Conservation (phyloP, 2,113 vertebrate genomes). For the Ondatra zibethicus region DNA sequence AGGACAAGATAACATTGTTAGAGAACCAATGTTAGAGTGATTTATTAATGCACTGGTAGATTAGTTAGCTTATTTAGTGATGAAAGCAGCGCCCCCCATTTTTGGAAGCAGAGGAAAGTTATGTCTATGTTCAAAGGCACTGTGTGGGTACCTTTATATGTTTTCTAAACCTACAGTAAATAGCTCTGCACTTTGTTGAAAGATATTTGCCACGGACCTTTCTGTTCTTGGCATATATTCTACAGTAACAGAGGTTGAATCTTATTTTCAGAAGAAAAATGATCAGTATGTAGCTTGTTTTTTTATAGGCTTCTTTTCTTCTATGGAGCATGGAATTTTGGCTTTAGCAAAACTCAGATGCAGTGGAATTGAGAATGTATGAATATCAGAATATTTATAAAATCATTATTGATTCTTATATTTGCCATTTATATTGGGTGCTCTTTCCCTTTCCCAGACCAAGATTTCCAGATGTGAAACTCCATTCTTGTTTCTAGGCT, state of each 20-base stretch:
- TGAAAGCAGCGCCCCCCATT: slow-evolving; percentile 5
- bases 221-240: slow-evolving; percentile 59
- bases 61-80: not conserved
- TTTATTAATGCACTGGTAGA: not conserved
- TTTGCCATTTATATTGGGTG: slow-evolving; percentile 39
- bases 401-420: slow-evolving; percentile 21
- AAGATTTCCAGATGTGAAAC: slow-evolving; percentile 66
- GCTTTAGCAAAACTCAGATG: slow-evolving; percentile 48
- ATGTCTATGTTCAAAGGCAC: slow-evolving; percentile 28
- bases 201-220: slow-evolving; percentile 38
- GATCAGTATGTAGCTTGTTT: slow-evolving; percentile 68
- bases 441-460: slow-evolving; percentile 19
- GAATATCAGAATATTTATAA: slow-evolving; percentile 66
- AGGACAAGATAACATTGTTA: not conserved
- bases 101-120: slow-evolving; percentile 40
- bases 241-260: slow-evolving; percentile 42
- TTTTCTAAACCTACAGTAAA: slow-evolving; percentile 28
- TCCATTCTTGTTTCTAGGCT: slow-evolving; percentile 40
- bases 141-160: slow-evolving; percentile 40
- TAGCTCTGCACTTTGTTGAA: slow-evolving; percentile 60
- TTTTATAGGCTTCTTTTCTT: slow-evolving; percentile 68
- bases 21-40: not conserved
- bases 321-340: slow-evolving; percentile 52
- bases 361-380: slow-evolving; percentile 51
- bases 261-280: slow-evolving; percentile 72